These are phyloP conservation scores for Mesochorus sp. DNA, from an alignment of 2,888 invertebrate species.

Conservation along the genomic window DNA sequence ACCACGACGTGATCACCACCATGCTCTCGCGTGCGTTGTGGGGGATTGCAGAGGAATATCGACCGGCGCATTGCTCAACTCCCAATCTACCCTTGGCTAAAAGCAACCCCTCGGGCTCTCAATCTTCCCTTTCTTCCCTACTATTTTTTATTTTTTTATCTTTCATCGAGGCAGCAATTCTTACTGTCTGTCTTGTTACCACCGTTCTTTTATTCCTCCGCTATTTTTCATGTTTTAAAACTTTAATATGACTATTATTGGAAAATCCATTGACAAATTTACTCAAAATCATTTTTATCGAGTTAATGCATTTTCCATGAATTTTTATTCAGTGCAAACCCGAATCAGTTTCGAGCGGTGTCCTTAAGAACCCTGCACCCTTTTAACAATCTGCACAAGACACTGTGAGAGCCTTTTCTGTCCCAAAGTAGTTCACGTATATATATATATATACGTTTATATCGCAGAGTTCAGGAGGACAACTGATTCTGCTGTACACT, in stretches of 20 bases:
- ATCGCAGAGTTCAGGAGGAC: conserved; percentile 5
- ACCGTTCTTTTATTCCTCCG: neutral
- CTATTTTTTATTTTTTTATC: conserved; percentile 17
- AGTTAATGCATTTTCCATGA: too few species aligned
- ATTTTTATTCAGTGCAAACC: too few species aligned
- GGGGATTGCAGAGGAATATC: conserved; percentile 71
- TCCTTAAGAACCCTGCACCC: neutral
- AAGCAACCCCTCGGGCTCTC: conserved; percentile 52
- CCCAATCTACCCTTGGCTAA: conserved; percentile 45
- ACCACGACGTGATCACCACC: conserved; percentile 26
- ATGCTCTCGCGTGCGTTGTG: neutral
- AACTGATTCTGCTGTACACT: conserved; percentile 32
- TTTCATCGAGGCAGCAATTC: neutral
- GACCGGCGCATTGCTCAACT: conserved; percentile 72
- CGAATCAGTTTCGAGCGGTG: conserved; percentile 20
- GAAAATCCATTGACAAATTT: too few species aligned
- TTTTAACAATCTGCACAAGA: conserved; percentile 4
- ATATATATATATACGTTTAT: neutral
- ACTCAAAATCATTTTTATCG: too few species aligned
- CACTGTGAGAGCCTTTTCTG: conserved; percentile 40
- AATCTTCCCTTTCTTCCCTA: conserved; percentile 34
- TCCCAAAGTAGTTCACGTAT: neutral
- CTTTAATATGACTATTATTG: too few species aligned
- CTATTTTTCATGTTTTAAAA: too few species aligned
- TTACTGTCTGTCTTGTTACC: neutral